Conservation (phyloP, 1,140 invertebrate species). For the Lysiphlebus fabarum region DNA sequence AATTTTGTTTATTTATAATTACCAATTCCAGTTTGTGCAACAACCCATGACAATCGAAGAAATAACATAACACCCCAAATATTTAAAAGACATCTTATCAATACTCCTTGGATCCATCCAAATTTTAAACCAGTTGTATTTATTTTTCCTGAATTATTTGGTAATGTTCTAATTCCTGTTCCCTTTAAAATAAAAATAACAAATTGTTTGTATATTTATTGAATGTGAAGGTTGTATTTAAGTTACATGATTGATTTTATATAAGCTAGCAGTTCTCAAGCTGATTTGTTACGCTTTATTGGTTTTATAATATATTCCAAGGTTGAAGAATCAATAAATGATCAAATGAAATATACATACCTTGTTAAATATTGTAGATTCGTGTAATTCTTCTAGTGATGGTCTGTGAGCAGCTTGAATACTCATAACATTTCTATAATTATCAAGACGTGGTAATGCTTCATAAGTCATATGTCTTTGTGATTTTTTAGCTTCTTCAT, state of each 20-base stretch:
- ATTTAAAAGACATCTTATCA: constrained; percentile 80
- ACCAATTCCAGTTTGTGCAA: constrained; percentile 73
- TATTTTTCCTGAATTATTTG: constrained; percentile 41
- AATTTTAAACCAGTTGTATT: constrained; percentile 68
- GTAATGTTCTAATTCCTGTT: constrained; percentile 33
- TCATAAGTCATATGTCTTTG: constrained; percentile 84
- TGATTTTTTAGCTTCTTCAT: constrained; percentile 50
- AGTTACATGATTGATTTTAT: no score
- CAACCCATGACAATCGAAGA: constrained; percentile 81
- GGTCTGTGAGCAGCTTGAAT: constrained; percentile 85
- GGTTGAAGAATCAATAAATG: neutral
- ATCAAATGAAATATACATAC: constrained; percentile 47
- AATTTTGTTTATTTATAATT: no score
- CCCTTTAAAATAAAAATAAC: constrained; percentile 25
- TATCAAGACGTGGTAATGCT: constrained; percentile 85
- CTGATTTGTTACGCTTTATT: no score
- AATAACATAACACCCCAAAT: constrained; percentile 89
- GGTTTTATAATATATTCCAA: no score
- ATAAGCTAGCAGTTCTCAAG: no score
- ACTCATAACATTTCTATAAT: constrained; percentile 91
- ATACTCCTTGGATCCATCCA: constrained; percentile 86
- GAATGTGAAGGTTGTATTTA: no score
- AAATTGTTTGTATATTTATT: neutral
- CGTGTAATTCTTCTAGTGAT: constrained; percentile 89
- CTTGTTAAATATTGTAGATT: constrained; percentile 75